A percentile compares a stretch with the other conserved stretches of the same genome.
Evolutionary conservation across 2,797 vertebrate species (phyloP).

Genomic region (Sitta carolinensis): DNA sequence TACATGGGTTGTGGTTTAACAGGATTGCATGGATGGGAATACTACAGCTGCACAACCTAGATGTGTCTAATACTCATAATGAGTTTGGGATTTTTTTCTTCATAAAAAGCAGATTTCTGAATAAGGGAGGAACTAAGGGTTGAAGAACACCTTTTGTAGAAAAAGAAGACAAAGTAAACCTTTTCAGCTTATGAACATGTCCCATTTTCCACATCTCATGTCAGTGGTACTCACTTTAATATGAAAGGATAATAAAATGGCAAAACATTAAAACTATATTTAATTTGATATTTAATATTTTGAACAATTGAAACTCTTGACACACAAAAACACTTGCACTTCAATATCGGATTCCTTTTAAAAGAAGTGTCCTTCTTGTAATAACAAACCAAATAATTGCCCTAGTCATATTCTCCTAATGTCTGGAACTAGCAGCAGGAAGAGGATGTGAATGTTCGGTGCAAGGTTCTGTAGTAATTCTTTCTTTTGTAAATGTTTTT

Average conservation of each 20-base stretch:
- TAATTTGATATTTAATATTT: neutral
- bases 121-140: neutral
- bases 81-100: neutral
- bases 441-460: fast-evolving
- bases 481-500: neutral
- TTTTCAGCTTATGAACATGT: neutral
- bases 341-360: neutral
- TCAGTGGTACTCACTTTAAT: neutral
- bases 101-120: neutral
- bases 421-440: neutral
- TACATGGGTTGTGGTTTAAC: neutral
- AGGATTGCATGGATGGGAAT: neutral
- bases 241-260: neutral
- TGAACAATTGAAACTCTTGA: neutral
- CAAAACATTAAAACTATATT: neutral
- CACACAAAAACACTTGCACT: neutral
- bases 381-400: neutral
- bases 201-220: neutral
- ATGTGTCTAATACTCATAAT: neutral
- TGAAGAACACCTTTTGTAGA: neutral
- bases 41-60: neutral
- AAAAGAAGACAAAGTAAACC: neutral
- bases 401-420: neutral
- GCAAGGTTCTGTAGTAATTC: neutral
- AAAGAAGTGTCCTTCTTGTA: neutral